Evolutionary conservation across 2,888 invertebrate genomes (phyloP).

Genomic region (Ditula angustiorana): DNA sequence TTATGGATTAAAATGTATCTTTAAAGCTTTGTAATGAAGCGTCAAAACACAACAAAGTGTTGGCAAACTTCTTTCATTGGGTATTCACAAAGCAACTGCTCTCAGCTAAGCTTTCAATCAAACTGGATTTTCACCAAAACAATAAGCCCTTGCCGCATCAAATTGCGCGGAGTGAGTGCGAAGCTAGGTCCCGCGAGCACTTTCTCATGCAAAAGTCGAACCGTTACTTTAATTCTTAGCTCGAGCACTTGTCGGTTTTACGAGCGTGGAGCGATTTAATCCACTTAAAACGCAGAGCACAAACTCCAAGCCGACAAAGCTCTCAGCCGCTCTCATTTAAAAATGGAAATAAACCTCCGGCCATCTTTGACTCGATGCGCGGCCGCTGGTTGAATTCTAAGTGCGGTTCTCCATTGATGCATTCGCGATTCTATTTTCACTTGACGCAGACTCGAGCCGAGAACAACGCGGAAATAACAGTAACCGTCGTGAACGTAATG

Average conservation of each 20-base stretch:
- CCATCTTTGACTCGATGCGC: constrained; percentile 82
- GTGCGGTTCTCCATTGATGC: constrained; percentile 73
- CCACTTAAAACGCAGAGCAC: constrained; percentile 86
- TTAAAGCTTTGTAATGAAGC: constrained; percentile 41
- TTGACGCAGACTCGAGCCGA: constrained; percentile 48
- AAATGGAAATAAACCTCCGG: constrained; percentile 84
- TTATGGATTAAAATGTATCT: not conserved
- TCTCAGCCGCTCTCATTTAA: constrained; percentile 85
- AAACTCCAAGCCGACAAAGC: constrained; percentile 84
- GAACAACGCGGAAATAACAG: constrained; percentile 38
- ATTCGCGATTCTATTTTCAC: constrained; percentile 68
- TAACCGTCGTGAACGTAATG: constrained; percentile 33
- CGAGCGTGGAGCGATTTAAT: constrained; percentile 85
- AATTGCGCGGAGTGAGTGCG: constrained; percentile 73
- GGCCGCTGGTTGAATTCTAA: constrained; percentile 81
- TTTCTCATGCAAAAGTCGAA: constrained; percentile 86
- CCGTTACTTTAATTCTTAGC: constrained; percentile 85
- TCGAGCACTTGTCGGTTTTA: constrained; percentile 84
- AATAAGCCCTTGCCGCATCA: constrained; percentile 69
- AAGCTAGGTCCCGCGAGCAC: constrained; percentile 74
- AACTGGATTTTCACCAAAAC: constrained; percentile 65
- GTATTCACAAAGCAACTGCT: constrained; percentile 73
- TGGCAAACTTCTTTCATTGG: constrained; percentile 77
- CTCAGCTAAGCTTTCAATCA: constrained; percentile 66
- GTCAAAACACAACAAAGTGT: constrained; percentile 62